These are phyloP conservation scores for Ariopsis seemanni DNA, from an alignment of 2,113 vertebrate genomes.

Conservation along the genomic window DNA sequence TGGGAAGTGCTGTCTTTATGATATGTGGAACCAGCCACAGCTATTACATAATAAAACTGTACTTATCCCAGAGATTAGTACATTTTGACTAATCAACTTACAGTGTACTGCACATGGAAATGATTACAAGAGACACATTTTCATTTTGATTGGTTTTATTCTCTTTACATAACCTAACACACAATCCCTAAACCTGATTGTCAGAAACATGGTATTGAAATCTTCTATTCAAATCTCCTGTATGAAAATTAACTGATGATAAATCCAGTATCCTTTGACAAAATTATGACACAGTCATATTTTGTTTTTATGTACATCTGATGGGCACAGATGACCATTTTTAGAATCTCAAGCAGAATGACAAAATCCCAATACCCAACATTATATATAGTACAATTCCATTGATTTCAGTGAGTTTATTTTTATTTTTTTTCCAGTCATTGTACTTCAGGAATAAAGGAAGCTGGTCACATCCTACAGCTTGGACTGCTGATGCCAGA, in stretches of 20 bases:
- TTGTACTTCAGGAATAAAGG: not conserved
- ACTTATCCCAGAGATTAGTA: not conserved
- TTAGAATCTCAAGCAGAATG: not conserved
- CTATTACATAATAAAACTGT: not conserved
- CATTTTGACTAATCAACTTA: not conserved
- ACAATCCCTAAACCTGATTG: slow-evolving; percentile 68
- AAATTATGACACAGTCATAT: slow-evolving; percentile 7
- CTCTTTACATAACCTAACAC: slow-evolving; percentile 40
- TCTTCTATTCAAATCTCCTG: slow-evolving; percentile 24
- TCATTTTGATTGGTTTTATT: slow-evolving; percentile 63
- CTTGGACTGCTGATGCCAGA: not conserved
- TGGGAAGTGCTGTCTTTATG: not conserved
- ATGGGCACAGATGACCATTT: not conserved
- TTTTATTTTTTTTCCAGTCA: not conserved
- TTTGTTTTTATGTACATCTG: slow-evolving; percentile 12
- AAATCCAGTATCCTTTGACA: slow-evolving; percentile 18
- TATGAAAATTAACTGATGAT: not conserved
- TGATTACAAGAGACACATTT: slow-evolving; percentile 36
- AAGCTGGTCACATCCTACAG: not conserved
- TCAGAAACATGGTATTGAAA: slow-evolving; percentile 56
- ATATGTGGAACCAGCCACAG: not conserved
- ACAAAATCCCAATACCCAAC: not conserved
- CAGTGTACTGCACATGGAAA: not conserved
- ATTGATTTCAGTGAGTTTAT: not conserved
- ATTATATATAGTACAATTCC: not conserved